phyloP scores from a whole-genome alignment of 2,888 invertebrate genomes.

The Machimus atricapillus region DNA sequence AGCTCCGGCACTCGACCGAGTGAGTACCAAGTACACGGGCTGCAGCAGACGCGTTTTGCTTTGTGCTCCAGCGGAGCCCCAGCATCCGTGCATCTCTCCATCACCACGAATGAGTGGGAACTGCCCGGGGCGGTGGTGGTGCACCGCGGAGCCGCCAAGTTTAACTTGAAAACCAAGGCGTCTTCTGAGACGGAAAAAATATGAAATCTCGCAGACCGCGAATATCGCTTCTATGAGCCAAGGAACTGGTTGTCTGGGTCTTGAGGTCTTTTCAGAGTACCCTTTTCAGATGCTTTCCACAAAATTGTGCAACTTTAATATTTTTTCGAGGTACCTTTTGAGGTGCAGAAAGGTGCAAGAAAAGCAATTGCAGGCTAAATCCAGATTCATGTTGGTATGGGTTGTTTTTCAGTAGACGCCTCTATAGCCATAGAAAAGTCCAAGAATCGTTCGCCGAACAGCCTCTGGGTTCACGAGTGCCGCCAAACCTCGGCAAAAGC shows the following conservation, averaged over 20 bases:
- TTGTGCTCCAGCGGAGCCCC: background rate
- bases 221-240: background rate
- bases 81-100: background rate
- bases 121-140: background rate
- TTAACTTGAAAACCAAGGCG: background rate
- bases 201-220: background rate
- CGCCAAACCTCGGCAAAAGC: background rate
- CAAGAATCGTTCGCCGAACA: background rate
- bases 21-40: background rate
- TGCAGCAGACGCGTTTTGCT: background rate
- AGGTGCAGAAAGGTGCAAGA: background rate
- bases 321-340: background rate
- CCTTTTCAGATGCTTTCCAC: background rate
- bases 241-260: conserved; percentile 16
- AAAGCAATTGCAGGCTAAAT: background rate
- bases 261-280: background rate
- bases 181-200: background rate
- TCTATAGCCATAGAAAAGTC: background rate
- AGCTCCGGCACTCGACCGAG: background rate
- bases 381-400: background rate
- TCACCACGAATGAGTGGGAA: background rate
- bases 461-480: background rate
- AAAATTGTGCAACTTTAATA: conserved; percentile 20
- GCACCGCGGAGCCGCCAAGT: background rate
- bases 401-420: background rate